These are phyloP conservation scores for Malacoctenus gilli DNA, from an alignment of 2,797 vertebrate genomes.

Conservation along the genomic window DNA sequence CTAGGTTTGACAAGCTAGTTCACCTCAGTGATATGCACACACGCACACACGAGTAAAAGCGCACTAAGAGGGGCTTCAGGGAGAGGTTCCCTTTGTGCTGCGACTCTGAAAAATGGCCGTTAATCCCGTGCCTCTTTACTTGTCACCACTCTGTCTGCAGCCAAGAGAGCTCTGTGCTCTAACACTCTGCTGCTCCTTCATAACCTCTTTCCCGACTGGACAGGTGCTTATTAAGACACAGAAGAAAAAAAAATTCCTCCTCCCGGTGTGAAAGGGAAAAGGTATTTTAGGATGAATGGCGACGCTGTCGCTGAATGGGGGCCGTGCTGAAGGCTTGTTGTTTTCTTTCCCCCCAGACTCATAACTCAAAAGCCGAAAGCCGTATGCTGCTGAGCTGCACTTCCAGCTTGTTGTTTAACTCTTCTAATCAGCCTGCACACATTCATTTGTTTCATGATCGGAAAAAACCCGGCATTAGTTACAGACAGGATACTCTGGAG, in stretches of 20 bases:
- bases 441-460: slow-evolving; percentile 46
- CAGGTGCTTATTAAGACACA: slow-evolving; percentile 69
- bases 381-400: slow-evolving; percentile 44
- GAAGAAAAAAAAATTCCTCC: slow-evolving; percentile 39
- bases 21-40: slow-evolving; percentile 17
- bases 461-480: slow-evolving; percentile 50
- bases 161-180: too few relatives aligned
- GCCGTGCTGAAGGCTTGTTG: slow-evolving; percentile 29
- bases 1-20: slow-evolving; percentile 2
- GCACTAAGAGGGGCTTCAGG: slow-evolving; percentile 27
- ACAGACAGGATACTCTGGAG: slow-evolving; percentile 38
- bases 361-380: slow-evolving; percentile 53
- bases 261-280: slow-evolving; percentile 31
- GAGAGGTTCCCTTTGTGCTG: slow-evolving; percentile 59
- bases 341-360: slow-evolving; percentile 41
- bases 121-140: slow-evolving; percentile 67
- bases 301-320: slow-evolving; percentile 31
- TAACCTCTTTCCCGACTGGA: slow-evolving; percentile 50
- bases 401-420: slow-evolving; percentile 56
- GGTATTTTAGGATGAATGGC: slow-evolving; percentile 43
- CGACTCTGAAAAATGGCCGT: slow-evolving; percentile 43
- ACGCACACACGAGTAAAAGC: slow-evolving; percentile 8
- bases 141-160: slow-evolving; percentile 66
- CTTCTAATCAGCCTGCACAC: slow-evolving; percentile 48
- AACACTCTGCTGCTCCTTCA: slow-evolving; percentile 39